Evolutionary conservation across 2,797 vertebrate genomes (phyloP), one percentile per base, ranked within the genome.

Genomic region (Serranus cabrilla): DNA sequence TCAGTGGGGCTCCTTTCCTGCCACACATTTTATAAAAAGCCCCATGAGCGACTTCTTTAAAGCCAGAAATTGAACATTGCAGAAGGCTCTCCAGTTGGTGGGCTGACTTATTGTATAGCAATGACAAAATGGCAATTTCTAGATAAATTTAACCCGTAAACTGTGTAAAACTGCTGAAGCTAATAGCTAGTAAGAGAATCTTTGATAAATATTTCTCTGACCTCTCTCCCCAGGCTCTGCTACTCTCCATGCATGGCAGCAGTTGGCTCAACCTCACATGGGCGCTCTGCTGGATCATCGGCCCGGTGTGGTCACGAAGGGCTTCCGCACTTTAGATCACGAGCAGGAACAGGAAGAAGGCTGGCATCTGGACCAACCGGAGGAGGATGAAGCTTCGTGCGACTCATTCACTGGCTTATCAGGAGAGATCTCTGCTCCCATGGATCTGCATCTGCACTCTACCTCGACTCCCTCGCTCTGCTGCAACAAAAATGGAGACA

Each of bases 201-300:
- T 31, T 31, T 31, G n/a, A n/a, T n/a, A n/a, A n/a, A n/a, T n/a
- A n/a, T n/a, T n/a, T n/a, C 17, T 59, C 17, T 83, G 4, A 59
- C 25, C n/a, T 46, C 57, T 74, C 78, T 3, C 34, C 51, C 9
- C 90, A 99, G 98, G 98, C 85, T 99, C 98, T 52, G 98, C 96
- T 74, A 99, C 98, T n/a, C 95, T 99, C 77, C 98, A 99, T 84
- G 98, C 99, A 17, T 99, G 98, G 98, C 98, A 99, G 93, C 98
- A 98, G 94, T 80, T 99, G 91, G 98, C 98, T 72, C 98, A 99
- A 87, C 98, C 98, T 80, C 96, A 99, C 90, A 95, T 99, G 47
- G 98, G 97, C 0, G 97, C 97, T 51, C 96, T 99, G 86, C 94
- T 99, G 89, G 98, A 99, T 84, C 92, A 96, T 0, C 96, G 98